These are phyloP conservation scores for Eudasyphora cyanicolor DNA, from an alignment of 2,888 invertebrate genomes.

Conservation along the genomic window DNA sequence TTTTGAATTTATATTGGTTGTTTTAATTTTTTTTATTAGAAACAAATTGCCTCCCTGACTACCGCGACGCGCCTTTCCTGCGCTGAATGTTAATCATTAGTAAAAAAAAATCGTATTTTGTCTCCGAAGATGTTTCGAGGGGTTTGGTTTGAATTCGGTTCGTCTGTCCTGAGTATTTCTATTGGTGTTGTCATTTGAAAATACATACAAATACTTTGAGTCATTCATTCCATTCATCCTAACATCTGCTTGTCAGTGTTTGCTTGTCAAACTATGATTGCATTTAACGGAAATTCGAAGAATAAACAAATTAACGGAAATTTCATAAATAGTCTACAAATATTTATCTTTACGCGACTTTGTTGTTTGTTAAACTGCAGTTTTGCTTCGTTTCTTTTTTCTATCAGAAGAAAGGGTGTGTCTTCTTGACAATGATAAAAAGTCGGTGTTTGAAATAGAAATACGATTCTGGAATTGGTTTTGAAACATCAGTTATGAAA, in stretches of 20 bases:
- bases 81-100: background rate
- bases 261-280: conserved; percentile 28
- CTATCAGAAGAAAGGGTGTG: background rate
- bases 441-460: too few species aligned
- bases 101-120: background rate
- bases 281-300: conserved; percentile 56
- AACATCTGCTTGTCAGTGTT: background rate
- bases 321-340: conserved; percentile 16
- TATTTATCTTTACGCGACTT: background rate
- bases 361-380: background rate
- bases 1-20: background rate
- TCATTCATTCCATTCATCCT: background rate
- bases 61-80: background rate
- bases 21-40: background rate
- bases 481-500: too few species aligned
- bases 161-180: background rate
- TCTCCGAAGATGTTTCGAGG: too few species aligned
- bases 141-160: too few species aligned
- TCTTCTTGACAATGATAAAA: too few species aligned
- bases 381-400: background rate
- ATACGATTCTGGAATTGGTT: too few species aligned
- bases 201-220: background rate
- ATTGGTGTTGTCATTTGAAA: background rate
- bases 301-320: conserved; percentile 13
- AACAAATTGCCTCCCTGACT: conserved; percentile 2